A percentile compares a stretch with the other conserved stretches of the same genome.
phyloP scores from a whole-genome alignment of 64 coral and sea anemone species.

The Pachyseris speciosa region DNA sequence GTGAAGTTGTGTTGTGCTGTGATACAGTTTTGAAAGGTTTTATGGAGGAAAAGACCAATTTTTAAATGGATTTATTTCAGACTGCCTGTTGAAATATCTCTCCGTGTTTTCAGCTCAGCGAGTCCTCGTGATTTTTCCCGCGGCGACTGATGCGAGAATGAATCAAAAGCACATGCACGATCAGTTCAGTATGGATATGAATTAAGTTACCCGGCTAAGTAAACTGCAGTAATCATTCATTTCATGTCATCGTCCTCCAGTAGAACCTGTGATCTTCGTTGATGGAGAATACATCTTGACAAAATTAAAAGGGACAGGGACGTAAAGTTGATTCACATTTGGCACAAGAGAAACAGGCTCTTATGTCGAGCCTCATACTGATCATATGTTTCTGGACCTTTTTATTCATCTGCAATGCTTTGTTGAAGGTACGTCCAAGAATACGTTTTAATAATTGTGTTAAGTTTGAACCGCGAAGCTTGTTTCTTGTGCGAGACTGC shows the following conservation, averaged over 20 bases:
- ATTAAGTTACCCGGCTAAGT: neutral
- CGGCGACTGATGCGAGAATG: neutral
- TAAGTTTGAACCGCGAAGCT: too few relatives aligned
- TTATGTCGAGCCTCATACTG: constrained; percentile 50
- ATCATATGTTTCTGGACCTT: constrained; percentile 65
- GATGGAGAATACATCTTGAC: neutral
- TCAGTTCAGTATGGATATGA: neutral
- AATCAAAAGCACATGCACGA: neutral
- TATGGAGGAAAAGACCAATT: neutral
- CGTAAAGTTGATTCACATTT: neutral
- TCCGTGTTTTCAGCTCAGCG: neutral
- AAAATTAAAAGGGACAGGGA: neutral
- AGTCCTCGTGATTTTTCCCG: neutral
- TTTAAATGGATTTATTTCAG: neutral
- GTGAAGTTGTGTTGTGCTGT: neutral
- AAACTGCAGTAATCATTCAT: neutral
- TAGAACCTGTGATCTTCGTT: neutral
- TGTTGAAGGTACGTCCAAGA: constrained; percentile 53
- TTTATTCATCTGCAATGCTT: constrained; percentile 70
- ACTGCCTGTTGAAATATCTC: neutral
- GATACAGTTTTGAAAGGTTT: neutral
- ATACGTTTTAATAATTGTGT: neutral
- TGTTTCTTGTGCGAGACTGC: too few relatives aligned
- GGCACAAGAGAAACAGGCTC: neutral
- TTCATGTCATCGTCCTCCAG: neutral